Evolutionary conservation across 1,140 invertebrate genomes (phyloP), one percentile per base, ranked within the genome.

Genomic region (Tetramorium simillimum): DNA sequence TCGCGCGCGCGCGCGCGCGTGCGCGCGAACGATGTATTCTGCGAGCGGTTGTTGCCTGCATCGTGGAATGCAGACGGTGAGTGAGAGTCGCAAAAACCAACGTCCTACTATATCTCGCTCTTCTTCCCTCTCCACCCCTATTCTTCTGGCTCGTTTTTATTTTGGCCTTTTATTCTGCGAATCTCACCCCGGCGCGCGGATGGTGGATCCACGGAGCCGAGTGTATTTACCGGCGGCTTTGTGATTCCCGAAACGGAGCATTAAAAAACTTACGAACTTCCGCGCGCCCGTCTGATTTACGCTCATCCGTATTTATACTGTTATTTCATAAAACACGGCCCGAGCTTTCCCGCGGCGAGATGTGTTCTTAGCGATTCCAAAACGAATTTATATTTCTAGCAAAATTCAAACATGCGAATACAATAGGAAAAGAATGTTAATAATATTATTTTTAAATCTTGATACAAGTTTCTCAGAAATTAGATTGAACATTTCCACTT

Each of bases 31-130:
- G 67, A 75, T 51, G 72, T 18, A 90, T 89, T 86, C 33, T 33
- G 33, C 81, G 51, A 49, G 89, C 93, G 92, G 92, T 93, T 93
- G 89, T 93, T 93, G 92, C 85, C 92, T 93, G 91, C 86, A 75
- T 73, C 75, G 62, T 92, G 89, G 92, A 93, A 93, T 93, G 92
- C 92, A 93, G 91, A 91, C 92, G 51, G 85, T 65, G 88, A 89
- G 33, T 33, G 89, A 91, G 90, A 88, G 88, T 90, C 88, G 84
- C 88, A 93, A 93, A 92, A 93, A 93, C 86, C 88, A 70, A 78
- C 81, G 70, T 84, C 76, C 88, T 88, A 87, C 86, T 88, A 81
- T 75, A 89, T 85, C 89, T 85, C 81, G 84, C 85, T 89, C 86
- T 77, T 88, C 87, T 87, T 85, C 87, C 51, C 53, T 14, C 21